These are phyloP conservation scores for Holothuria leucospilota DNA, from an alignment of 53 echinoderm and acorn worm genomes.

Conservation along the genomic window DNA sequence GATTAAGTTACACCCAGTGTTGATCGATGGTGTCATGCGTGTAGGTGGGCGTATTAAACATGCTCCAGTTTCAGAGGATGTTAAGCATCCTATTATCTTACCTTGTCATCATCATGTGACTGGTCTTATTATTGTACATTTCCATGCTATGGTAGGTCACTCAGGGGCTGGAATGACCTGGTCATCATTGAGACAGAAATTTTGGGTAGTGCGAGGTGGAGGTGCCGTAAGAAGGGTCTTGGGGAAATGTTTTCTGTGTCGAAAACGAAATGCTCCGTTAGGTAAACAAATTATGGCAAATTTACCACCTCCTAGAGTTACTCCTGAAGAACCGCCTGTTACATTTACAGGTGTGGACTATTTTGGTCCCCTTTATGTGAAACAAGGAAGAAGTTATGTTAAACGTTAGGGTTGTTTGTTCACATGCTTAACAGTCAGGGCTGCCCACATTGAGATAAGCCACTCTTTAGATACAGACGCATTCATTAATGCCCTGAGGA, in stretches of 20 bases:
- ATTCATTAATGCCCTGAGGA: constrained; percentile 46
- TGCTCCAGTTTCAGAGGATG: constrained; percentile 40
- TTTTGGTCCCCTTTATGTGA: constrained; percentile 58
- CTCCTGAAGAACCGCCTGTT: constrained; percentile 60
- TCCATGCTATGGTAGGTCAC: constrained; percentile 60
- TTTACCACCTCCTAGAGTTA: constrained; percentile 46
- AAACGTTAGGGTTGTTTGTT: constrained; percentile 61
- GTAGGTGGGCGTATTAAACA: constrained; percentile 55
- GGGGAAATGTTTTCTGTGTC: constrained; percentile 40
- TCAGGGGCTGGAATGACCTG: constrained; percentile 58
- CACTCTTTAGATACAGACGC: constrained; percentile 51
- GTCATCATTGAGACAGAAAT: constrained; percentile 53
- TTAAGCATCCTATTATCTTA: constrained; percentile 53
- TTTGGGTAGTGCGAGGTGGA: constrained; percentile 39
- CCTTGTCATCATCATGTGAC: constrained; percentile 44
- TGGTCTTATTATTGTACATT: constrained; percentile 43
- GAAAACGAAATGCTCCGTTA: background rate
- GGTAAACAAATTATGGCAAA: constrained; percentile 61
- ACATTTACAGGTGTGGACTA: constrained; percentile 53
- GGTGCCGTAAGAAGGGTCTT: constrained; percentile 30
- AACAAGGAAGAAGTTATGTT: constrained; percentile 52
- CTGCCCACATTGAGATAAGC: constrained; percentile 50
- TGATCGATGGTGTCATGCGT: constrained; percentile 47
- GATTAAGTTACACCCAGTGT: constrained; percentile 46
- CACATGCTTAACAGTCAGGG: constrained; percentile 49